A percentile compares a stretch with the other conserved stretches of the same genome.
Evolutionary conservation across 1,140 invertebrate genomes (phyloP).

Genomic region (Plutomurus gul): DNA sequence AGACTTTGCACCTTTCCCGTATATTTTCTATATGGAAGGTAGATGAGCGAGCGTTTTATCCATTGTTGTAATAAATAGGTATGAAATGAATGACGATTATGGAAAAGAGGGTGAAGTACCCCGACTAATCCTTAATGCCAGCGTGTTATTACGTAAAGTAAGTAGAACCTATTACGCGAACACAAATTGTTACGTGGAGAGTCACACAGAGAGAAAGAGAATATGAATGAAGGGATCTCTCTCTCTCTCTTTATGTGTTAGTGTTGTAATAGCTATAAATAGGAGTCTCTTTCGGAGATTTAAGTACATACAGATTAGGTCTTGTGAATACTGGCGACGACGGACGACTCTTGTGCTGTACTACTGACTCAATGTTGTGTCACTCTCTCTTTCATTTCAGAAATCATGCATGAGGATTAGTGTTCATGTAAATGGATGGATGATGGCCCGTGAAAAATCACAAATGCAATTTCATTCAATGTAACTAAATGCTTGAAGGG

Average conservation of each 20-base stretch:
- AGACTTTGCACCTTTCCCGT: not conserved
- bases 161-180: not conserved
- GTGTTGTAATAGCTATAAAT: too few relatives aligned
- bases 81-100: conserved; percentile 18
- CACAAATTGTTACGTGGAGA: not conserved
- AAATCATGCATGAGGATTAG: conserved; percentile 26
- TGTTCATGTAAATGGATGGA: conserved; percentile 14
- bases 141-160: conserved; percentile 19
- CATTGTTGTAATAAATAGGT: not conserved
- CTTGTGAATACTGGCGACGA: not conserved
- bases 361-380: not conserved
- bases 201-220: too few relatives aligned
- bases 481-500: conserved; percentile 36
- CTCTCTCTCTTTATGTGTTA: too few relatives aligned
- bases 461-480: conserved; percentile 35
- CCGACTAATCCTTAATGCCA: conserved; percentile 12
- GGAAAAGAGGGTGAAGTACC: conserved; percentile 22
- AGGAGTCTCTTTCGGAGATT: too few relatives aligned
- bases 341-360: not conserved
- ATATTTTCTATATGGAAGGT: not conserved
- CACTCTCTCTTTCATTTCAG: not conserved
- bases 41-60: not conserved
- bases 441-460: conserved; percentile 41
- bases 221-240: too few relatives aligned
- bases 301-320: too few relatives aligned